Evolutionary conservation across 2,888 invertebrate genomes (phyloP).

Genomic region (Sphecodes monilicornis): DNA sequence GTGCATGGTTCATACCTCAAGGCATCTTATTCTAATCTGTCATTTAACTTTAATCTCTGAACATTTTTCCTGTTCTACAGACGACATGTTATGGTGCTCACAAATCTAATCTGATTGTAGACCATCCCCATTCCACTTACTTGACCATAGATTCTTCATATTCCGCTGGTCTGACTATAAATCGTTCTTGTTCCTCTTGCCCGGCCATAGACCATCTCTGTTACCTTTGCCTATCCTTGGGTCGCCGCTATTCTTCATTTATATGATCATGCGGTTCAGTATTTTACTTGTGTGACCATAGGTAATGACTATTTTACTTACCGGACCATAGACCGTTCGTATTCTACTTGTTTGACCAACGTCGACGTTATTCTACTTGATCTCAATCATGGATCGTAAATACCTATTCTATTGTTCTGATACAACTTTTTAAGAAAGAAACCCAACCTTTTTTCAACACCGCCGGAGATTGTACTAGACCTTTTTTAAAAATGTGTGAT

Average conservation of each 20-base stretch:
- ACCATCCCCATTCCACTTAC: not conserved
- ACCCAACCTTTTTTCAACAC: not conserved
- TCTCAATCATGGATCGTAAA: not conserved
- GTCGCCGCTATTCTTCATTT: not conserved
- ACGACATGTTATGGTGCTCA: not conserved
- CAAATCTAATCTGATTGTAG: not conserved
- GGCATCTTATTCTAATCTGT: not conserved
- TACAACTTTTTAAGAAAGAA: no score
- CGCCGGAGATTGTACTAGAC: not conserved
- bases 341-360: not conserved
- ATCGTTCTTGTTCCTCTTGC: not conserved
- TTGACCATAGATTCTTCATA: constrained; percentile 2
- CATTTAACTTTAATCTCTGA: not conserved
- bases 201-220: constrained; percentile 2
- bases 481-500: not conserved
- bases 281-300: not conserved
- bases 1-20: not conserved
- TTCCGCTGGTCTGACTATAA: not conserved
- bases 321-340: not conserved
- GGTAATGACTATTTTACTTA: not conserved
- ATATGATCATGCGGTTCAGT: not conserved
- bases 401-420: no score
- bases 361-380: not conserved
- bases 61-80: not conserved
- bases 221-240: not conserved